Evolutionary conservation across 1,140 invertebrate genomes (phyloP), one percentile per base, ranked within the genome.

Genomic region (Leucophenga varia): DNA sequence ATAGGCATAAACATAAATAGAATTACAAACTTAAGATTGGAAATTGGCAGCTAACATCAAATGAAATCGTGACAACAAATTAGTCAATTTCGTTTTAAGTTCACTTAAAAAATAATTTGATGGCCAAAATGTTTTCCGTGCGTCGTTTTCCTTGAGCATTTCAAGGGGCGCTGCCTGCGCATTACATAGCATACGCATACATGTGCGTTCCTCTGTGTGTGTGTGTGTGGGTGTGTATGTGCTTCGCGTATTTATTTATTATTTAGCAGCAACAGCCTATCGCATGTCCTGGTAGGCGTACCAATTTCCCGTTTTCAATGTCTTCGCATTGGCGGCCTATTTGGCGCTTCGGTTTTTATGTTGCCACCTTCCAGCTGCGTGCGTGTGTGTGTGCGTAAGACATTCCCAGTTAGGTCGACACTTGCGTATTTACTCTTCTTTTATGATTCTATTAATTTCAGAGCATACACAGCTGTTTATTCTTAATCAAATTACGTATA

Each of bases 221-320:
- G 21, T 9, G 18, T 42, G 12, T 25, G 43, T 31, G 12, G 21
- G 17, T 42, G 12, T 37, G 28, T 42, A 17, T 57, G 31, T 36
- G 34, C 41, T 28, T 47, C 50, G 50, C 41, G 32, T 54, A 53
- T 56, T 59, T 59, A 59, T 59, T 59, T 57, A 59, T 59, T 59
- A 59, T 59, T 59, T 50, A 59, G 36, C 46, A 54, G 54, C 28
- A 51, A 45, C 57, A 59, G 54, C 57, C 57, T 59, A 59, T 59
- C 57, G 50, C 54, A 57, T 48, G 57, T 54, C 31, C 47, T 47
- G 43, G 43, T 54, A 49, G 54, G 54, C 54, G 54, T 54, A 35
- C 32, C n/a, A 28, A 37, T 49, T 56, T 49, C 42, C 54, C 25
- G 45, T 50, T 54, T 59, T 59, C 56, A 59, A 59, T 56, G 54